Evolutionary conservation across 2,888 invertebrate genomes (phyloP).

Genomic region (Cinara cedri): DNA sequence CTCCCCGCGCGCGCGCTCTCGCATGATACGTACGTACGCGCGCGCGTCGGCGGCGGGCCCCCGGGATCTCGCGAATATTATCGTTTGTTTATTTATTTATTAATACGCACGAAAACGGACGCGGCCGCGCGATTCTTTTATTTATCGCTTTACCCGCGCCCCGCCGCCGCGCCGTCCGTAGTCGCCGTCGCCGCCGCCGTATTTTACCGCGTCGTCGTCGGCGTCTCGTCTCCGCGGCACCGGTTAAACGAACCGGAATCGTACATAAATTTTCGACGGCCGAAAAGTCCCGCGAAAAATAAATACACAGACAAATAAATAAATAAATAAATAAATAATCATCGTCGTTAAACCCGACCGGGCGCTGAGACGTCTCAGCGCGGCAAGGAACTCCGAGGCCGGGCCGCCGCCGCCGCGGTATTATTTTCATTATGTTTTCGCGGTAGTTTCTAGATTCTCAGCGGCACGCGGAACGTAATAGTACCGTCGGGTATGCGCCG

Average conservation of each 20-base stretch:
- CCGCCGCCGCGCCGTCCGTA: not conserved
- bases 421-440: not conserved
- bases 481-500: not conserved
- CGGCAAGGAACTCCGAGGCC: no score
- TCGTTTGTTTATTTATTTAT: no score
- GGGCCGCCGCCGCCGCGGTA: not conserved
- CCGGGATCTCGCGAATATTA: conserved; percentile 39
- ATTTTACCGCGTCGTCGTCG: no score
- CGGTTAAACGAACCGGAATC: conserved; percentile 46
- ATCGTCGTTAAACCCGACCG: not conserved
- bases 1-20: no score
- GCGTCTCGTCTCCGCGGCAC: not conserved
- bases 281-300: conserved; percentile 17
- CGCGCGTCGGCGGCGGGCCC: not conserved
- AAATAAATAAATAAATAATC: conserved; percentile 25
- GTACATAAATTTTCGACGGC: conserved; percentile 24
- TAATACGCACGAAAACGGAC: no score
- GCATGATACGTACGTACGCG: no score
- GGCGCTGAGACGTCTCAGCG: not conserved
- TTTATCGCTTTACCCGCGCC: conserved; percentile 3
- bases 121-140: conserved; percentile 38
- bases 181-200: not conserved
- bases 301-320: not conserved
- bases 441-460: not conserved
- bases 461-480: conserved; percentile 10